Conservation (phyloP, 2,888 invertebrate species). For the Asteroscopus sphinx region DNA sequence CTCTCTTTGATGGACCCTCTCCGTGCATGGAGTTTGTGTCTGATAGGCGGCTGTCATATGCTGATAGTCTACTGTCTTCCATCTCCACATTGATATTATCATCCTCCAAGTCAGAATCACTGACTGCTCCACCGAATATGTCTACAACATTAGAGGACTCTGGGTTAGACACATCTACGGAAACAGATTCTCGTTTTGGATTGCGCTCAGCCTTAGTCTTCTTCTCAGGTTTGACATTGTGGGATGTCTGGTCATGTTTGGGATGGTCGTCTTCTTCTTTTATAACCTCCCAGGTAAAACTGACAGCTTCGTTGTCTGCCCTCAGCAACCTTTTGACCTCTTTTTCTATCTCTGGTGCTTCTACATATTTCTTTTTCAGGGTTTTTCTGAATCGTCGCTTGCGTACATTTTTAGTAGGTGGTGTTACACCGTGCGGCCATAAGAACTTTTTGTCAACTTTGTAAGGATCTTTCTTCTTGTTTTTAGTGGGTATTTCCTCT, state of each 20-base stretch:
- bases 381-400: conserved; percentile 98
- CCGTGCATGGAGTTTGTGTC: conserved; percentile 86
- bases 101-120: conserved; percentile 95
- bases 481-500: conserved; percentile 94
- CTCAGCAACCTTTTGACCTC: conserved; percentile 98
- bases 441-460: conserved; percentile 97
- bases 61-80: conserved; percentile 94
- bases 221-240: conserved; percentile 72
- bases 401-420: conserved; percentile 98
- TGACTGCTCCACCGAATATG: conserved; percentile 97
- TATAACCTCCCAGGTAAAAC: conserved; percentile 96
- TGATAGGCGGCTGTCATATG: conserved; percentile 93
- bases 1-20: conserved; percentile 67
- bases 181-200: conserved; percentile 59
- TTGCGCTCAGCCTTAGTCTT: conserved; percentile 73
- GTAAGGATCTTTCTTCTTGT: conserved; percentile 95
- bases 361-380: conserved; percentile 98
- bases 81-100: conserved; percentile 94
- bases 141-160: conserved; percentile 89
- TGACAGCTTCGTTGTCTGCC: conserved; percentile 97
- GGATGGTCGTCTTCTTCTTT: conserved; percentile 95
- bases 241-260: conserved; percentile 70
- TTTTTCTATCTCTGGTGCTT: conserved; percentile 99
- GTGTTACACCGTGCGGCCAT: conserved; percentile 98
- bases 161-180: conserved; percentile 60